Evolutionary conservation across 2,888 invertebrate species (phyloP), one percentile per base, ranked within the genome.

Genomic region (Platycheirus rosarum): DNA sequence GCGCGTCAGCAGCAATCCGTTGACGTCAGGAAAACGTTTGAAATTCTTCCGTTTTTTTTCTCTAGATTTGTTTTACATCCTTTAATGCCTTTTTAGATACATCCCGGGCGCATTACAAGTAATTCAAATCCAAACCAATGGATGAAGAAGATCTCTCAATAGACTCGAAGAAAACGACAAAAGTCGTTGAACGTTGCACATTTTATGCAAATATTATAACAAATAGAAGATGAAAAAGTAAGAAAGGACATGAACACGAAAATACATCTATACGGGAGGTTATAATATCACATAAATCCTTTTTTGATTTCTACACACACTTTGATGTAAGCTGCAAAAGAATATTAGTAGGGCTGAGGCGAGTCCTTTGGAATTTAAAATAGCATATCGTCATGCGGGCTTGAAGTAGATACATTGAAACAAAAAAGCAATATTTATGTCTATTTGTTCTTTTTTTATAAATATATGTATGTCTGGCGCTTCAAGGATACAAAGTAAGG

Each of bases 131-230:
- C 23, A 40, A 40, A 7, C 26, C 44, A 29, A 51, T 26, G 44
- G 44, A 75, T 57, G 57, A 51, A 55, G 8, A 40, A 55, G 8
- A 40, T 66, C 48, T 29, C 42, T 32, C 29, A 7, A 32, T 32
- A 49, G 48, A 62, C 7, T 4, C 5, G 8, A 77, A 73, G 53
- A 68, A 74, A 57, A 79, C 29, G 74, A 62, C 35, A 1, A 32
- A 62, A 74, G 68, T 74, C 69, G 79, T 79, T 73, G 62, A 70
- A 74, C 62, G 53, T 53, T 69, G 68, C 78, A 79, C 62, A 79
- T 78, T 62, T 66, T 70, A 69, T 79, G 62, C 49, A 79, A 74
- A 79, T 57, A 26, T 26, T 29, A 14, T 14, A 9, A 75, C 49
- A 66, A 79, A 79, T 48, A 73, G 44, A 37, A 74, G 51, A 23